These are phyloP conservation scores for Aphis craccivora DNA, from an alignment of 1,140 invertebrate species.

Conservation along the genomic window DNA sequence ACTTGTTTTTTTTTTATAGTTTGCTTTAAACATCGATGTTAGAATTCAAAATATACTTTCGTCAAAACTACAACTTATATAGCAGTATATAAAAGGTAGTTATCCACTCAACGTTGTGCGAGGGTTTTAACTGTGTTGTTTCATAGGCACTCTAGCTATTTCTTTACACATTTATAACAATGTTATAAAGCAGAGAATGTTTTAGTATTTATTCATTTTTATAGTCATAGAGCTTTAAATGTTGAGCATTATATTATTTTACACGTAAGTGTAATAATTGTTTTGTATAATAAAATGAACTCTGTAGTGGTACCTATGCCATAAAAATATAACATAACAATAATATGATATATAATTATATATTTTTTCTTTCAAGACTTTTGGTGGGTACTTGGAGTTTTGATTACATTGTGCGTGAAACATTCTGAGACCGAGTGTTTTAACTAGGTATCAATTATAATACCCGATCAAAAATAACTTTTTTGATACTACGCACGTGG, in stretches of 20 bases:
- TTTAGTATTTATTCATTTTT: conserved; percentile 5
- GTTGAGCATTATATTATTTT: neutral
- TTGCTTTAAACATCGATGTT: neutral
- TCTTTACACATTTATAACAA: neutral
- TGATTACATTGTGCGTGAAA: neutral
- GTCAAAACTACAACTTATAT: neutral
- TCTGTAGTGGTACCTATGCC: neutral
- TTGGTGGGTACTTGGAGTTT: neutral
- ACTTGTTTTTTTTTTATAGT: neutral
- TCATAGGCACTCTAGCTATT: neutral
- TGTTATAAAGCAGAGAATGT: neutral
- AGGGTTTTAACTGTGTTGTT: neutral
- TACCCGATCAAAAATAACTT: neutral
- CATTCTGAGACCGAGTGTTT: neutral
- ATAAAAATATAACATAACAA: neutral
- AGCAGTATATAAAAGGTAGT: neutral
- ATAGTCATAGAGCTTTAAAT: neutral
- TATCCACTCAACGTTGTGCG: neutral
- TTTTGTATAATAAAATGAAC: neutral
- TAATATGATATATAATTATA: neutral
- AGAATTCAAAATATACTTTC: neutral
- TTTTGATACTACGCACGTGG: neutral
- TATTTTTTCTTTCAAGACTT: neutral
- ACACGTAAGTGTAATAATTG: neutral
- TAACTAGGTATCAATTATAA: neutral